Evolutionary conservation across 2,113 vertebrate genomes (phyloP).

Genomic region (Eidolon helvum): DNA sequence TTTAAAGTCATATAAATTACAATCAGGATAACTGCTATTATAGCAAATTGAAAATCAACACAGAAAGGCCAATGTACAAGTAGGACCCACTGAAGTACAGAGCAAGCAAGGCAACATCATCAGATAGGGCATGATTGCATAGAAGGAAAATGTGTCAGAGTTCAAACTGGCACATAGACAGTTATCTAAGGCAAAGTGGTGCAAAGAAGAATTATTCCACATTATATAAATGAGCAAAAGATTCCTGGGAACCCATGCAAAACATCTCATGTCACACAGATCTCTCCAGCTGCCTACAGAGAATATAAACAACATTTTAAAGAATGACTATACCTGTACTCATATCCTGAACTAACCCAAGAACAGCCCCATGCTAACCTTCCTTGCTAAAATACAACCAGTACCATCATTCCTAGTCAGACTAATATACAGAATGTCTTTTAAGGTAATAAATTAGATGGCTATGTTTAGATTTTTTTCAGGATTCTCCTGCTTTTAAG

Average conservation of each 20-base stretch:
- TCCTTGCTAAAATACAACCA: constrained; percentile 54
- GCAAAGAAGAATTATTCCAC: constrained; percentile 58
- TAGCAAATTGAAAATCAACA: constrained; percentile 50
- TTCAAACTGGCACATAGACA: constrained; percentile 58
- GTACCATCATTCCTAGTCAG: constrained; percentile 46
- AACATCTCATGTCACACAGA: constrained; percentile 43
- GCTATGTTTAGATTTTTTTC: constrained; percentile 24
- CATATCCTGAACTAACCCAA: constrained; percentile 44
- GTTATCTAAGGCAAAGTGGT: constrained; percentile 76
- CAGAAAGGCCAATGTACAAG: constrained; percentile 31
- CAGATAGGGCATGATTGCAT: constrained; percentile 67
- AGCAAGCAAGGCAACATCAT: constrained; percentile 59
- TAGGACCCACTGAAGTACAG: constrained; percentile 28
- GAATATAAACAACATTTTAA: constrained; percentile 36
- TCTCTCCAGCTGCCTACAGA: constrained; percentile 50
- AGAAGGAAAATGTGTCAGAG: constrained; percentile 62
- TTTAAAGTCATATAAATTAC: constrained; percentile 59
- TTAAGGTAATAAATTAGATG: constrained; percentile 59
- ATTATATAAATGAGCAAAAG: constrained; percentile 46
- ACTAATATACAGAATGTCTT: constrained; percentile 53
- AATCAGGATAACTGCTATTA: constrained; percentile 43
- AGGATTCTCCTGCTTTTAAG: constrained; percentile 73
- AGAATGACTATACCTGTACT: constrained; percentile 42
- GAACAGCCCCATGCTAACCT: constrained; percentile 43
- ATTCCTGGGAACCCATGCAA: constrained; percentile 24